These are phyloP conservation scores for Dryocosmus kuriphilus DNA, from an alignment of 2,888 invertebrate species.

Conservation along the genomic window DNA sequence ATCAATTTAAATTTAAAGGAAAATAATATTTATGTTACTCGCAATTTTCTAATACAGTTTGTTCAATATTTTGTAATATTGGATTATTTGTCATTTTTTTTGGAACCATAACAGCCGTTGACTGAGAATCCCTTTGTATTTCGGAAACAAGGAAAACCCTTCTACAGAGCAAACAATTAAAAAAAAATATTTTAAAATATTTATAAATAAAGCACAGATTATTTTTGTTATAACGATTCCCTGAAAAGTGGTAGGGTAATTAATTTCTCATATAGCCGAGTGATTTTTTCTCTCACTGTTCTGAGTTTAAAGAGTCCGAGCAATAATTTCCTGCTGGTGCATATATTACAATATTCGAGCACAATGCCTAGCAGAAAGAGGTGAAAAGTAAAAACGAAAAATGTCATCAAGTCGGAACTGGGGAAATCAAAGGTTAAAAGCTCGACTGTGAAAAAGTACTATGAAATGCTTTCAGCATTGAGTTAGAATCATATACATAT, in stretches of 20 bases:
- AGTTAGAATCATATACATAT: constrained; percentile 18
- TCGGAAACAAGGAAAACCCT: too few species aligned
- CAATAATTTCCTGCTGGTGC: not conserved
- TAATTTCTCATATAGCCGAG: not conserved
- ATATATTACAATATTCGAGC: constrained; percentile 7
- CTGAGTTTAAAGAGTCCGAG: not conserved
- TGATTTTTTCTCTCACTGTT: not conserved
- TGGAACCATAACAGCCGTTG: too few species aligned
- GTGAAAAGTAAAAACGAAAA: constrained; percentile 17
- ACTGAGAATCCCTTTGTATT: too few species aligned
- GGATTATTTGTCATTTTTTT: too few species aligned
- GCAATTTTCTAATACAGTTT: too few species aligned
- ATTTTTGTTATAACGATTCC: too few species aligned
- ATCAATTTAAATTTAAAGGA: too few species aligned
- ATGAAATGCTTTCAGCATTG: constrained; percentile 39
- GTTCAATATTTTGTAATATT: too few species aligned
- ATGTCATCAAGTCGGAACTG: constrained; percentile 13
- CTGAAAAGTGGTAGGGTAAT: not conserved
- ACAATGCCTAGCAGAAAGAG: not conserved
- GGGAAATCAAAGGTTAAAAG: constrained; percentile 35
- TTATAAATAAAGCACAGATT: too few species aligned
- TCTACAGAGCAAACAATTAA: too few species aligned
- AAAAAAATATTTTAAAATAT: too few species aligned
- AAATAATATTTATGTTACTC: too few species aligned
- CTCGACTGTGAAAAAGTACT: constrained; percentile 30